Evolutionary conservation across 1,140 invertebrate genomes (phyloP).

Genomic region (Lordiphosa collinella): DNA sequence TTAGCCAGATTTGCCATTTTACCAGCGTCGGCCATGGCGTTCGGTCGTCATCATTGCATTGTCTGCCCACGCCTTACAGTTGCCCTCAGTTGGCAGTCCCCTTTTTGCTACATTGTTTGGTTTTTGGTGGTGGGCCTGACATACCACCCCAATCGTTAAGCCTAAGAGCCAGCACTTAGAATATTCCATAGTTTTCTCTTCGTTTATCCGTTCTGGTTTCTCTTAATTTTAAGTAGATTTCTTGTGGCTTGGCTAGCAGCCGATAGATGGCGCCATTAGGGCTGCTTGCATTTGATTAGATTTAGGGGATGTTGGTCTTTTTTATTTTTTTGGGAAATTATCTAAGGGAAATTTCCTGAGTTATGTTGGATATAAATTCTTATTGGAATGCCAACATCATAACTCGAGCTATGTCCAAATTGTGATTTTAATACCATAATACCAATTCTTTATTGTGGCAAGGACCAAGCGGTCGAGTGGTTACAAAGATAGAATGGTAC

Average conservation of each 20-base stretch:
- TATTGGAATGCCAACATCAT: too few relatives aligned
- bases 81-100: neutral
- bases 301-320: neutral
- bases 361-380: too few relatives aligned
- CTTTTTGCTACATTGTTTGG: neutral
- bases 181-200: conserved; percentile 54
- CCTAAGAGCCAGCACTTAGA: conserved; percentile 45
- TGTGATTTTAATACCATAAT: too few relatives aligned
- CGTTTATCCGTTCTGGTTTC: conserved; percentile 53
- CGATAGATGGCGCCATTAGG: conserved; percentile 55
- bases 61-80: conserved; percentile 30
- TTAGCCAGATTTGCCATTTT: conserved; percentile 57
- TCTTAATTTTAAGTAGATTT: conserved; percentile 40
- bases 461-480: too few relatives aligned
- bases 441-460: too few relatives aligned
- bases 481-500: too few relatives aligned
- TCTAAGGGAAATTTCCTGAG: neutral
- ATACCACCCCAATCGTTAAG: conserved; percentile 19
- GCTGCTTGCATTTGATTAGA: neutral
- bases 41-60: conserved; percentile 41
- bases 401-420: too few relatives aligned
- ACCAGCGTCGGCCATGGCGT: conserved; percentile 63
- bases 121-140: conserved; percentile 40
- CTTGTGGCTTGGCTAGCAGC: conserved; percentile 19
- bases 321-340: conserved; percentile 20